Percentiles rank a stretch among this genome's conserved stretches.
Evolutionary conservation across 2,113 vertebrate genomes (phyloP).

Genomic region (Aegithalos caudatus): DNA sequence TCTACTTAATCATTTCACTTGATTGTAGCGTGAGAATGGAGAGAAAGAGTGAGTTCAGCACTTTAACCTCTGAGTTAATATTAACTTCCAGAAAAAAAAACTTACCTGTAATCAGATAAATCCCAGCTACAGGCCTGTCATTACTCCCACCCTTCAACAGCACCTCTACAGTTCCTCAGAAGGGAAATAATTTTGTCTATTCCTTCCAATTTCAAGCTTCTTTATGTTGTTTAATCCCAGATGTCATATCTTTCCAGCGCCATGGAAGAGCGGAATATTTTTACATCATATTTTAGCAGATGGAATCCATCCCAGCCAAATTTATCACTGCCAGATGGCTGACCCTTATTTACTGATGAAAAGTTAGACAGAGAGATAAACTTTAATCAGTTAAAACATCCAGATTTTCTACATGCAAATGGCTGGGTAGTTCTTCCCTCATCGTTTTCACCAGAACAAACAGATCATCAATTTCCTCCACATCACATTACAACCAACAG

Average conservation of each 20-base stretch:
- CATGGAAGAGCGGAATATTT: slow-evolving; percentile 67
- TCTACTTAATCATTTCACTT: not conserved
- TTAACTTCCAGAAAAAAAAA: not conserved
- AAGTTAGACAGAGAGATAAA: slow-evolving; percentile 52
- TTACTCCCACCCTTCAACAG: not conserved
- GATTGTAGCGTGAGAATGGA: not conserved
- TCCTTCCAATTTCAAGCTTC: slow-evolving; percentile 22
- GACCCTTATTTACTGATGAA: slow-evolving; percentile 73
- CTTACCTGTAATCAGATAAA: not conserved
- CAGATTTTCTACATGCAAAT: not conserved
- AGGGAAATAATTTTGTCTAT: slow-evolving; percentile 49
- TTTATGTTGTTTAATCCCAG: slow-evolving; percentile 66
- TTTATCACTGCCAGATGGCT: slow-evolving; percentile 72
- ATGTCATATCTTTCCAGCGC: slow-evolving; percentile 69
- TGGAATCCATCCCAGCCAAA: slow-evolving; percentile 63
- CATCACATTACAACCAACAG: not conserved
- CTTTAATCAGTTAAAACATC: slow-evolving; percentile 32
- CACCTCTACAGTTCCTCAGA: slow-evolving; percentile 41
- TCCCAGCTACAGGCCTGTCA: not conserved
- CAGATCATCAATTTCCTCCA: not conserved
- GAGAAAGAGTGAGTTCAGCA: not conserved
- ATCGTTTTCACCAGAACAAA: not conserved
- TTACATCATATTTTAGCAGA: slow-evolving; percentile 71
- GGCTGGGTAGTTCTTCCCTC: not conserved
- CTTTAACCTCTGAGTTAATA: not conserved